Evolutionary conservation across 2,113 vertebrate genomes (phyloP).

Genomic region (Gymnobelideus leadbeateri): DNA sequence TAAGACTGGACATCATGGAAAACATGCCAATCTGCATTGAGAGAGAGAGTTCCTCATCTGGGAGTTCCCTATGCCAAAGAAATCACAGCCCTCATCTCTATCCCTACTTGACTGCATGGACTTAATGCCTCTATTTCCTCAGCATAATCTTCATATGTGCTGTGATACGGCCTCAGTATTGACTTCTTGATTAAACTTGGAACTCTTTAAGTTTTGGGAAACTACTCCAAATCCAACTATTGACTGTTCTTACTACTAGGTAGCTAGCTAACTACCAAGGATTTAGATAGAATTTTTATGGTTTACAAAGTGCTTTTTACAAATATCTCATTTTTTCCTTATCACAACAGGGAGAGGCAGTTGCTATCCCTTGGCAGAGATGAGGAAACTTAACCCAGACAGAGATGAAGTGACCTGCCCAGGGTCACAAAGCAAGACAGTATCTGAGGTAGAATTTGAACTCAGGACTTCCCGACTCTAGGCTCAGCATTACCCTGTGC

Average conservation of each 20-base stretch:
- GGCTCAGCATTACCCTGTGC: neutral
- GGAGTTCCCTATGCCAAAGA: neutral
- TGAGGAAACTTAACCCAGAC: neutral
- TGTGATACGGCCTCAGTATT: neutral
- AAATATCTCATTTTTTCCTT: neutral
- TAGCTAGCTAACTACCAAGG: neutral
- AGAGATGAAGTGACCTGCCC: neutral
- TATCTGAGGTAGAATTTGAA: neutral
- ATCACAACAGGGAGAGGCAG: neutral
- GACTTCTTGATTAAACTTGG: neutral
- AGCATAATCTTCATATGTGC: neutral
- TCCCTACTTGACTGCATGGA: neutral
- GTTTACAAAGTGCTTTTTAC: neutral
- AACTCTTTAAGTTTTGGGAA: neutral
- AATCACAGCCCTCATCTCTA: neutral
- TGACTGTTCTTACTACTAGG: neutral
- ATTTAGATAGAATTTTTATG: neutral
- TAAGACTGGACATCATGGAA: neutral
- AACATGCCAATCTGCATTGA: neutral
- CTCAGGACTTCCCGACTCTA: neutral
- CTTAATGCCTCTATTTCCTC: neutral
- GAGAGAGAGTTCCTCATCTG: neutral
- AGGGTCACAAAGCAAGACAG: neutral
- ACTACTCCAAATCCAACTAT: neutral
- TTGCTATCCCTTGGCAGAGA: neutral